These are phyloP conservation scores for Corella eumyota DNA, from an alignment of 23 tunicate genomes.

Conservation along the genomic window DNA sequence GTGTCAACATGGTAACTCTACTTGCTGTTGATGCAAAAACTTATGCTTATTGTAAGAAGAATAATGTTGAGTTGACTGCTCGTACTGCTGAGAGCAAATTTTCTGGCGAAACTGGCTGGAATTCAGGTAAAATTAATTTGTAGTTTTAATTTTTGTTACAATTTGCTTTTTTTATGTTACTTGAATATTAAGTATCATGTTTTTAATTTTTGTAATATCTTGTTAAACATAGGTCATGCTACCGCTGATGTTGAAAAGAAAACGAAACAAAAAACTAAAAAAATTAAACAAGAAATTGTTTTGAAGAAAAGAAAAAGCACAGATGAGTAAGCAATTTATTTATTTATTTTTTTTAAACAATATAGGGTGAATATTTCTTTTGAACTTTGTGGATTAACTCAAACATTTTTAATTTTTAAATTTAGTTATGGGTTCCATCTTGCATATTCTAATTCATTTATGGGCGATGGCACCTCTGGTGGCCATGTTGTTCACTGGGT, in stretches of 20 bases:
- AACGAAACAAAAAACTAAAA: neutral
- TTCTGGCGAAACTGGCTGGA: slow-evolving; percentile 40
- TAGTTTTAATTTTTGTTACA: neutral
- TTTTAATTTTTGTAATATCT: neutral
- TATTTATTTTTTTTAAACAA: too few relatives aligned
- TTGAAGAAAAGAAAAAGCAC: slow-evolving; percentile 17
- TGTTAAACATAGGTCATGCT: neutral
- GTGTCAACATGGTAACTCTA: slow-evolving; percentile 64
- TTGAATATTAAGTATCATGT: neutral
- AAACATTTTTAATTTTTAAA: too few relatives aligned
- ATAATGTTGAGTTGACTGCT: slow-evolving; percentile 45
- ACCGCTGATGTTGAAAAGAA: neutral
- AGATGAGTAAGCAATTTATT: too few relatives aligned
- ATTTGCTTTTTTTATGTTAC: neutral
- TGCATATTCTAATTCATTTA: slow-evolving; percentile 79
- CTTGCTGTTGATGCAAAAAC: slow-evolving; percentile 94
- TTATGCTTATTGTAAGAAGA: slow-evolving; percentile 69
- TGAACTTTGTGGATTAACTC: too few relatives aligned
- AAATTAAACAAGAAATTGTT: slow-evolving; percentile 16
- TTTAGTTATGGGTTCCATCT: slow-evolving; percentile 71
- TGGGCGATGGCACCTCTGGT: slow-evolving; percentile 15
- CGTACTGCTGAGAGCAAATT: slow-evolving; percentile 49
- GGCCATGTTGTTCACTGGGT: slow-evolving; percentile 99
- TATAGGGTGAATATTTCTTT: too few relatives aligned
- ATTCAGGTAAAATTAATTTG: slow-evolving; percentile 7